Evolutionary conservation across 2,797 vertebrate species (phyloP).

Genomic region (Capromys pilorides): DNA sequence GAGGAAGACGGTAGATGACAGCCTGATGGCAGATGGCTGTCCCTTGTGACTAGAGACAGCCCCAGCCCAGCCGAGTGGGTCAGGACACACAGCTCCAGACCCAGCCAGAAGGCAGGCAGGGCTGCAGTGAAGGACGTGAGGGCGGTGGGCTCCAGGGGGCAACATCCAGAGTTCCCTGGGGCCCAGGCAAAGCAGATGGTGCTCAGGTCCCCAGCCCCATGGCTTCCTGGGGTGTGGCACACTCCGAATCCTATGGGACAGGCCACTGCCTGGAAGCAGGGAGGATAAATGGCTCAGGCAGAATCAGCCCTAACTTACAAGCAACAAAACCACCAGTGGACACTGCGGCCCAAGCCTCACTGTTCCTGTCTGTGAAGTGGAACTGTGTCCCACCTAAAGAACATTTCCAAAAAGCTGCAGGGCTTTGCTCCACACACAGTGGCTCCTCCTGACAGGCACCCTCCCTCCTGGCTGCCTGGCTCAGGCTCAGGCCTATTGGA

Average conservation of each 20-base stretch:
- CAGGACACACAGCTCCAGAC: not conserved
- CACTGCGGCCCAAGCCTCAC: not conserved
- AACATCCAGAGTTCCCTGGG: not conserved
- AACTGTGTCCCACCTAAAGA: rapidly evolving
- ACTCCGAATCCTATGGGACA: not conserved
- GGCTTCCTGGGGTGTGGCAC: not conserved
- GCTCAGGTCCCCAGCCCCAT: not conserved
- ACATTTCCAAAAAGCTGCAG: not conserved
- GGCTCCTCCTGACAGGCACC: not conserved
- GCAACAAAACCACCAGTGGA: not conserved
- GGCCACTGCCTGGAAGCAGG: not conserved
- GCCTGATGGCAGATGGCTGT: not conserved
- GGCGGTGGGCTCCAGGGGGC: not conserved
- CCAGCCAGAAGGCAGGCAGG: not conserved
- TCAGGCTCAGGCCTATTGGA: not conserved
- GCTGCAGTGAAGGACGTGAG: not conserved
- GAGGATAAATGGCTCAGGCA: not conserved
- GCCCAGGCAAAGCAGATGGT: no score
- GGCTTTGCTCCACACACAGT: not conserved
- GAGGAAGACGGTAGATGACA: not conserved
- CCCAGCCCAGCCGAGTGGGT: no score
- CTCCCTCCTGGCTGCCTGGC: not conserved
- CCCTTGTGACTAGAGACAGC: not conserved
- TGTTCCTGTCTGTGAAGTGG: not conserved
- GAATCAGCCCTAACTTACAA: not conserved